These are phyloP conservation scores for Entomobrya multifasciata DNA, from an alignment of 2,888 invertebrate species.

Conservation along the genomic window DNA sequence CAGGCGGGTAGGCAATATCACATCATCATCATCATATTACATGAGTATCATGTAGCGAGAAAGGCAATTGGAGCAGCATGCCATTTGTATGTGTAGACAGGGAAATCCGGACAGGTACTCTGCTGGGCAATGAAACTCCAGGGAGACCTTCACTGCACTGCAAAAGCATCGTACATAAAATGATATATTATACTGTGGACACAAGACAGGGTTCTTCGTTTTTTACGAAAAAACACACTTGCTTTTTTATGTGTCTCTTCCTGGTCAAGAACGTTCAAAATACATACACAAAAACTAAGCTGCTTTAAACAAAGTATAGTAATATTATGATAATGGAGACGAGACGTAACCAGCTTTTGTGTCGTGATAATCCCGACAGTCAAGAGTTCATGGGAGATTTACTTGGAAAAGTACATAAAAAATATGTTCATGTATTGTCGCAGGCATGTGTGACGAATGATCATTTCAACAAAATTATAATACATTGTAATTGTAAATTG, in stretches of 20 bases:
- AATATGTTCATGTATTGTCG: too few relatives aligned
- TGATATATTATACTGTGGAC: constrained; percentile 69
- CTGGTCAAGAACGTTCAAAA: background rate
- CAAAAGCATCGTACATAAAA: constrained; percentile 24
- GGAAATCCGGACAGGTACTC: constrained; percentile 63
- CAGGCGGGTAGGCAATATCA: constrained; percentile 10
- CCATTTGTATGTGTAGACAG: constrained; percentile 62
- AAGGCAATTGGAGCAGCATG: constrained; percentile 45
- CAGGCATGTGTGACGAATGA: too few relatives aligned
- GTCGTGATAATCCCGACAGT: background rate
- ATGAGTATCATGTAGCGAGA: constrained; percentile 30
- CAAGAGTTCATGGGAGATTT: constrained; percentile 18
- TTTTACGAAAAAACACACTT: background rate
- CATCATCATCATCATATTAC: background rate
- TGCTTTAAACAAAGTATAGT: background rate
- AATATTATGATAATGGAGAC: constrained; percentile 29
- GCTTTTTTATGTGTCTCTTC: constrained; percentile 56
- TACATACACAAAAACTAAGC: background rate
- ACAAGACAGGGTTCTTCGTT: constrained; percentile 54
- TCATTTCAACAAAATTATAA: too few relatives aligned
- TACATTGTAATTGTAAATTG: too few relatives aligned
- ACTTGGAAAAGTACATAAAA: constrained; percentile 2
- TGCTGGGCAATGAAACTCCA: constrained; percentile 71
- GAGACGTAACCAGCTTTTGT: constrained; percentile 4
- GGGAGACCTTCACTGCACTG: constrained; percentile 55